These are phyloP conservation scores for Rhamphomyia laevipes DNA, from an alignment of 2,888 invertebrate species.

Conservation along the genomic window DNA sequence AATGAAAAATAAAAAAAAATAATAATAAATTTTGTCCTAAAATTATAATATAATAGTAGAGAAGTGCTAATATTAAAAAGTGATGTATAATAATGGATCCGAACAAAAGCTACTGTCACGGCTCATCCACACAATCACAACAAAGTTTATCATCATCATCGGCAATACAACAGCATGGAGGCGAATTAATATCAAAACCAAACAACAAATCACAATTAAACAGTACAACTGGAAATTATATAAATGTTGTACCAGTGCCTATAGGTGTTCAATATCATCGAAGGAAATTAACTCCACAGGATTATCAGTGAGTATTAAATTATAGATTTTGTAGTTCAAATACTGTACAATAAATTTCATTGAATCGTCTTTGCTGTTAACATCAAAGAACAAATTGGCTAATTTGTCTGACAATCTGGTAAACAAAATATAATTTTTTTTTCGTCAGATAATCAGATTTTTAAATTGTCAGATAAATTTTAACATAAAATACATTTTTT, in stretches of 20 bases:
- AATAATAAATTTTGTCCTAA: background rate
- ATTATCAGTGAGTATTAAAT: conserved; percentile 35
- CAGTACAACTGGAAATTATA: conserved; percentile 28
- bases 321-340: too few relatives aligned
- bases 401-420: too few relatives aligned
- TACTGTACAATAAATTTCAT: too few relatives aligned
- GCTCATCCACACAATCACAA: conserved; percentile 17
- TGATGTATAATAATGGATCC: conserved; percentile 24
- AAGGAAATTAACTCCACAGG: conserved; percentile 33
- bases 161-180: conserved; percentile 14
- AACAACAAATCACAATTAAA: conserved; percentile 21
- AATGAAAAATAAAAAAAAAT: background rate
- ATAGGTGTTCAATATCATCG: conserved; percentile 36
- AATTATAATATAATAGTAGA: too few relatives aligned
- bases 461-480: too few relatives aligned
- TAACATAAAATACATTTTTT: too few relatives aligned
- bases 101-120: conserved; percentile 30
- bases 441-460: too few relatives aligned
- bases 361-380: too few relatives aligned
- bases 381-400: too few relatives aligned
- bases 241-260: conserved; percentile 36
- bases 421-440: too few relatives aligned
- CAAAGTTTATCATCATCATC: conserved; percentile 17
- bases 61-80: background rate
- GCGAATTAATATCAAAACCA: conserved; percentile 13